A percentile compares a stretch with the other conserved stretches of the same genome.
Conservation (phyloP, 2,797 vertebrate species). For the Discoglossus pictus region DNA sequence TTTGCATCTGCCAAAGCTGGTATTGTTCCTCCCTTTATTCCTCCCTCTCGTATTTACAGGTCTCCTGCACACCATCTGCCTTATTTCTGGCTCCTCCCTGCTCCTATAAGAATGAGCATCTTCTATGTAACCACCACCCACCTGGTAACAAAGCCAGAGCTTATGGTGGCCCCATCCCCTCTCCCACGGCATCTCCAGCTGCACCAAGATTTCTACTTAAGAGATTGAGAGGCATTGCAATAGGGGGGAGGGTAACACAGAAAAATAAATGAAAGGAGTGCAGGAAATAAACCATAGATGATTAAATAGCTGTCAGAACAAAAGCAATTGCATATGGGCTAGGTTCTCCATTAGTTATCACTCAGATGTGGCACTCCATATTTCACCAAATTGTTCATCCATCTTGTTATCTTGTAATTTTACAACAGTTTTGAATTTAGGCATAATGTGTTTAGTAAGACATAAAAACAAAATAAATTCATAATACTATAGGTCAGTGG, state of each 20-base stretch:
- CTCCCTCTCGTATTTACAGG: constrained; percentile 25
- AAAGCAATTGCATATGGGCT: no score
- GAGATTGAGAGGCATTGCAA: not conserved
- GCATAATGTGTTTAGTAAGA: no score
- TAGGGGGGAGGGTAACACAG: not conserved
- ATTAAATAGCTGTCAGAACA: no score
- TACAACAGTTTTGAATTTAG: no score
- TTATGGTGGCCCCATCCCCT: constrained; percentile 27
- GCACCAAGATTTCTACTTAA: constrained; percentile 6
- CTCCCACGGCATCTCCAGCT: constrained; percentile 23
- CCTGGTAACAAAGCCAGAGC: constrained; percentile 33
- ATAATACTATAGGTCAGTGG: no score
- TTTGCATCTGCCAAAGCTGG: constrained; percentile 41
- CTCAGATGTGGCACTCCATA: no score
- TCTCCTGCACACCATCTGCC: constrained; percentile 46
- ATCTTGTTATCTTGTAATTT: no score
- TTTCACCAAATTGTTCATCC: no score
- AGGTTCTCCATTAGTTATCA: no score
- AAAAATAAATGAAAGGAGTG: constrained; percentile 24
- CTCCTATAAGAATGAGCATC: constrained; percentile 37
- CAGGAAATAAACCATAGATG: constrained; percentile 15
- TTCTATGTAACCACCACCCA: constrained; percentile 26
- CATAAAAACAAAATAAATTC: no score
- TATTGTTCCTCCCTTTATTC: constrained; percentile 30
- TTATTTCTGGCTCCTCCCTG: constrained; percentile 36